Conservation (phyloP, 2,113 vertebrate species). For the Hystrix brachyura region DNA sequence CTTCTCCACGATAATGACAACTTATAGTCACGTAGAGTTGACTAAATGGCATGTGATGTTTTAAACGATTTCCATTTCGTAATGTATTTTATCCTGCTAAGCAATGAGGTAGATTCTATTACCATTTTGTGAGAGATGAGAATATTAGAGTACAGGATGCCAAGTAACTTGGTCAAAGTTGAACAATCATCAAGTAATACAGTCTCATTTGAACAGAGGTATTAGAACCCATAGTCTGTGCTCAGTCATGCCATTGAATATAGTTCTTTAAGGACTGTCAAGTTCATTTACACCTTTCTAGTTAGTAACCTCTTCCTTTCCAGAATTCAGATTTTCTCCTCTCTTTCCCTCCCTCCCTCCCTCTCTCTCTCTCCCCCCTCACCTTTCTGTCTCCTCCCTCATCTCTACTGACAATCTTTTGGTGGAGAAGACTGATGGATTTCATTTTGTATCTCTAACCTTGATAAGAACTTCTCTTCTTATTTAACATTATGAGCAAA, state of each 20-base stretch:
- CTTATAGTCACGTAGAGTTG: background rate
- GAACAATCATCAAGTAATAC: background rate
- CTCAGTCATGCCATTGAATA: background rate
- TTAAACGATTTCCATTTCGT: background rate
- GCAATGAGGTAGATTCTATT: background rate
- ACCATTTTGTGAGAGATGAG: background rate
- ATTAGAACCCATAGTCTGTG: background rate
- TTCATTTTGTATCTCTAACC: background rate
- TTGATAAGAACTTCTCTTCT: background rate
- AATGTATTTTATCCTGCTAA: background rate
- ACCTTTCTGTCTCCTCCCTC: background rate
- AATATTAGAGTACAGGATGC: background rate
- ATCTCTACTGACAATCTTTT: background rate
- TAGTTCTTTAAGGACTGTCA: background rate
- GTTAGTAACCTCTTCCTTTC: background rate
- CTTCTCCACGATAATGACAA: constrained; percentile 11
- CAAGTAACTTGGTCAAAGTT: background rate
- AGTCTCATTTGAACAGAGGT: background rate
- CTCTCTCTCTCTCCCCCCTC: background rate
- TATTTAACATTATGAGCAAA: background rate
- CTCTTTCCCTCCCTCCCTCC: too few relatives aligned
- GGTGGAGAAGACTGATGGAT: background rate
- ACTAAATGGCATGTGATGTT: background rate
- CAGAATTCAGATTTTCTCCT: background rate
- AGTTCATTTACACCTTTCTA: background rate